Conservation (phyloP, 1,140 invertebrate species). For the Heliconius nattereri region DNA sequence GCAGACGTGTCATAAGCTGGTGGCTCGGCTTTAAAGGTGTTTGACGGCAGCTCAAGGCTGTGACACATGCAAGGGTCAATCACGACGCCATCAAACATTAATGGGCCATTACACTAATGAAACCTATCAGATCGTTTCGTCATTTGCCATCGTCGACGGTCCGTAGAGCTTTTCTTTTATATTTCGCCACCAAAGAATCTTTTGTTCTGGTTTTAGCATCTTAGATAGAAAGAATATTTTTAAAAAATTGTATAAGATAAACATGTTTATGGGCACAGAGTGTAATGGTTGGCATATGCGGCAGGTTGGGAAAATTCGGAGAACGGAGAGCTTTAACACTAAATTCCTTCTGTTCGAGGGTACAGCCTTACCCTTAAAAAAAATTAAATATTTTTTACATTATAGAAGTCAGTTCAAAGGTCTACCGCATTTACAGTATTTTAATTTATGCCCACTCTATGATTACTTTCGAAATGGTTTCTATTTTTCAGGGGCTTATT, state of each 20-base stretch:
- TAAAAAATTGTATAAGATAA: background rate
- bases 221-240: background rate
- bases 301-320: too few relatives aligned
- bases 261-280: too few relatives aligned
- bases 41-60: conserved; percentile 24
- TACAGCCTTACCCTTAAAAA: too few relatives aligned
- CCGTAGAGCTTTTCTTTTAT: conserved; percentile 52
- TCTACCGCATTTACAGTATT: background rate
- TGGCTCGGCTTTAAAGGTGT: conserved; percentile 25
- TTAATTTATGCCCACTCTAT: conserved; percentile 10
- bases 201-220: conserved; percentile 43
- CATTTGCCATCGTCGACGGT: conserved; percentile 56
- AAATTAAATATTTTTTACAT: too few relatives aligned
- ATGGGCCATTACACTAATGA: conserved; percentile 81
- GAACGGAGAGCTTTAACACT: too few relatives aligned
- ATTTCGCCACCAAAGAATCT: conserved; percentile 49
- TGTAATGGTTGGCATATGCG: too few relatives aligned
- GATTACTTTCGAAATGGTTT: conserved; percentile 14
- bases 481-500: conserved; percentile 37
- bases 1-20: conserved; percentile 22
- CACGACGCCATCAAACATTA: conserved; percentile 78
- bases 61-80: conserved; percentile 70
- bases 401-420: background rate
- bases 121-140: conserved; percentile 78
- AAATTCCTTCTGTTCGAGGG: too few relatives aligned